Conservation (phyloP, 2,113 vertebrate genomes). For the Calyptommatus sinebrachiatus region DNA sequence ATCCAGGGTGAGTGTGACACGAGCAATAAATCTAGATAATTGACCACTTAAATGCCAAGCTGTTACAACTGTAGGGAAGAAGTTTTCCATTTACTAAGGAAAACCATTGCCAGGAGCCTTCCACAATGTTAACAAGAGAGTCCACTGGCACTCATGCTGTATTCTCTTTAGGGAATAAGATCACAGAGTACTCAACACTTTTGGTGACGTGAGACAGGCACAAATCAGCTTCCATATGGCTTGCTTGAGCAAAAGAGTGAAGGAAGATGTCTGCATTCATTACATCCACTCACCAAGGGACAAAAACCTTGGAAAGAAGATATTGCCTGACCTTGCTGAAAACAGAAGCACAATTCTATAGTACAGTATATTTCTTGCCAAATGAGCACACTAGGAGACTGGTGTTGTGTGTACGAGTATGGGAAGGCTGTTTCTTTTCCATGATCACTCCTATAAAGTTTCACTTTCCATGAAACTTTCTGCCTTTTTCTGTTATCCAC, state of each 20-base stretch:
- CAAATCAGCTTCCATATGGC: slow-evolving; percentile 18
- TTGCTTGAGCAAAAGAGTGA: slow-evolving; percentile 13
- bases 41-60: neutral
- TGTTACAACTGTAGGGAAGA: neutral
- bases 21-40: neutral
- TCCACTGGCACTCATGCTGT: neutral
- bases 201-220: slow-evolving; percentile 24
- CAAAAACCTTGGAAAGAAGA: slow-evolving; percentile 2
- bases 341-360: neutral
- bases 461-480: too few relatives aligned
- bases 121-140: slow-evolving; percentile 8
- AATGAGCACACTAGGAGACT: neutral
- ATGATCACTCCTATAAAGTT: too few relatives aligned
- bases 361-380: neutral
- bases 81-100: neutral
- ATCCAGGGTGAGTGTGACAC: neutral
- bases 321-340: neutral
- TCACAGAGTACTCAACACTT: slow-evolving; percentile 2
- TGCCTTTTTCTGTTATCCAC: too few relatives aligned
- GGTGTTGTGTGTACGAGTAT: neutral
- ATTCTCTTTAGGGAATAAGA: neutral
- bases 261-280: slow-evolving; percentile 1
- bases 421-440: neutral
- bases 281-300: neutral
- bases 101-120: neutral